Conservation (phyloP, 2,888 invertebrate genomes). For the Zonitis immaculata region DNA sequence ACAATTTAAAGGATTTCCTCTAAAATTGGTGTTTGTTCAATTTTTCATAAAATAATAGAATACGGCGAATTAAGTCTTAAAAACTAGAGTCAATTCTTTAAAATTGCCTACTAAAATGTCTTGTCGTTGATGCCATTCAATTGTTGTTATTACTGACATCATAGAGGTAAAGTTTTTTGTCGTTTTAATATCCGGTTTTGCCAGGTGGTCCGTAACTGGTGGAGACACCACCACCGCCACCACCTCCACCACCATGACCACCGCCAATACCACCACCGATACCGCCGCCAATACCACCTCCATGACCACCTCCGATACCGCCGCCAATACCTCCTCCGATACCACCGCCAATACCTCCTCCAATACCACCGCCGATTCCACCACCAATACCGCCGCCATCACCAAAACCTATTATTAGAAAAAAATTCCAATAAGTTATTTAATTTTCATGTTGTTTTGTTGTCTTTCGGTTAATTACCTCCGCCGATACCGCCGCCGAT, state of each 20-base stretch:
- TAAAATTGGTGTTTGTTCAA: not conserved
- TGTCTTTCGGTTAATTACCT: conserved; percentile 17
- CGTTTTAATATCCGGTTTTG: conserved; percentile 47
- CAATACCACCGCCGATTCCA: conserved; percentile 29
- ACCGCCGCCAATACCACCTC: no score
- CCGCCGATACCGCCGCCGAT: conserved; percentile 41
- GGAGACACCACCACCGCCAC: conserved; percentile 41
- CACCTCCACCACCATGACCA: no score
- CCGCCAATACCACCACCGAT: no score
- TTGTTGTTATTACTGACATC: conserved; percentile 1
- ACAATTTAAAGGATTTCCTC: not conserved
- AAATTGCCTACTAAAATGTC: not conserved
- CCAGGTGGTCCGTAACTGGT: conserved; percentile 48
- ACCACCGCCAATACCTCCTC: conserved; percentile 36
- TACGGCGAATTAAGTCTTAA: conserved; percentile 20
- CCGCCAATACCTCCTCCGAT: conserved; percentile 31
- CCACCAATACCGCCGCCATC: conserved; percentile 32
- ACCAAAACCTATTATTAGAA: conserved; percentile 35
- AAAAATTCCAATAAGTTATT: no score
- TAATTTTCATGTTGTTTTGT: no score
- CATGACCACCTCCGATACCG: conserved; percentile 31
- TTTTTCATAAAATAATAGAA: no score
- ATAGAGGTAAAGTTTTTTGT: conserved; percentile 20
- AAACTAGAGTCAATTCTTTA: conserved; percentile 2
- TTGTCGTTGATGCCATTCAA: not conserved